Evolutionary conservation across 2,113 vertebrate species (phyloP).

Genomic region (Myanophis thanlyinensis): DNA sequence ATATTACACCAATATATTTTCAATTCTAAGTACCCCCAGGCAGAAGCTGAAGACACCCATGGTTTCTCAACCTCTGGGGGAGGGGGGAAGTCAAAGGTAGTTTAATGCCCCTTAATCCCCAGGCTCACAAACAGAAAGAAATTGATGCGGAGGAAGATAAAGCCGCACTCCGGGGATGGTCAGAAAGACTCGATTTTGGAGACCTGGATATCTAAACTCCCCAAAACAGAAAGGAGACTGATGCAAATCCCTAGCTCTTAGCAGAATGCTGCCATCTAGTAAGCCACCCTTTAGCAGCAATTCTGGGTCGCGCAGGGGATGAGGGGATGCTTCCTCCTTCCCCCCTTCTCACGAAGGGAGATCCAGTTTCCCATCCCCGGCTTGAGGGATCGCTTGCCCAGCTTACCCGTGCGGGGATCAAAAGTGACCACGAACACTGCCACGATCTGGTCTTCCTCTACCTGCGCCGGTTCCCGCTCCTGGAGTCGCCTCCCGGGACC

Average conservation of each 20-base stretch:
- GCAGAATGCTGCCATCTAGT: background rate
- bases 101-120: background rate
- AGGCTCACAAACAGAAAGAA: background rate
- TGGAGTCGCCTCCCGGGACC: constrained; percentile 40
- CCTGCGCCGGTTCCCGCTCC: constrained; percentile 60
- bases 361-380: background rate
- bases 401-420: constrained; percentile 90
- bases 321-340: background rate
- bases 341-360: background rate
- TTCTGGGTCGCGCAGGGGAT: background rate
- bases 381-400: background rate
- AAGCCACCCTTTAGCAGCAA: background rate
- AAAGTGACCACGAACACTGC: constrained; percentile 96
- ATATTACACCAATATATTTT: too few species aligned
- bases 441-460: constrained; percentile 92
- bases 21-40: background rate
- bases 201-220: background rate
- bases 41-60: background rate
- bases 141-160: background rate
- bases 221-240: background rate
- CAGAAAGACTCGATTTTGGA: background rate
- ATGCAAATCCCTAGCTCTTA: background rate
- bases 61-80: background rate
- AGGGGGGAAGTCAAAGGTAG: background rate
- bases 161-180: background rate